phyloP scores from a whole-genome alignment of 2,888 invertebrate species.

The Idaea aversata region DNA sequence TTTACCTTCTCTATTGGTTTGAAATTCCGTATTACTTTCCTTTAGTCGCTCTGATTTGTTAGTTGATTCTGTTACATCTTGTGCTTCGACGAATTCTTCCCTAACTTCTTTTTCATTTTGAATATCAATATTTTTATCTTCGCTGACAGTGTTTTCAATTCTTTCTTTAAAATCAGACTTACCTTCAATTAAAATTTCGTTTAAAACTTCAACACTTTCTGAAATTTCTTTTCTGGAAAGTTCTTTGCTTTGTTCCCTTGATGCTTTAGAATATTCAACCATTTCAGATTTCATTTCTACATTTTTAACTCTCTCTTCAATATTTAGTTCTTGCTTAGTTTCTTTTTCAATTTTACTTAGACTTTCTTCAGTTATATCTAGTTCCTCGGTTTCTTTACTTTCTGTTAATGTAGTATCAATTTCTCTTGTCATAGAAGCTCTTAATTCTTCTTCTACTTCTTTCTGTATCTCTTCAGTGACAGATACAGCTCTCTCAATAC shows the following conservation, averaged over 20 bases:
- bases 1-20: slow-evolving; percentile 38
- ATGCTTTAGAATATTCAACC: background rate
- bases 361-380: background rate
- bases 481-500: slow-evolving; percentile 57
- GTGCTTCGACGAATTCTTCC: slow-evolving; percentile 18
- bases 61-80: background rate
- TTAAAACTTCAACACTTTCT: slow-evolving; percentile 16
- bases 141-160: slow-evolving; percentile 22
- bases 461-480: slow-evolving; percentile 58
- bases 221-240: slow-evolving; percentile 9
- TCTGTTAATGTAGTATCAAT: slow-evolving; percentile 12
- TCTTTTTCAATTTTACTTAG: background rate
- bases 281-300: background rate
- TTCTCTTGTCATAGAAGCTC: slow-evolving; percentile 20
- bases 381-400: background rate
- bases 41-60: slow-evolving; percentile 2
- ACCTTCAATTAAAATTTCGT: slow-evolving; percentile 15
- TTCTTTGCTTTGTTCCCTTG: background rate
- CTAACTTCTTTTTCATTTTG: slow-evolving; percentile 38
- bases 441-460: slow-evolving; percentile 49
- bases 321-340: background rate
- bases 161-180: slow-evolving; percentile 7
- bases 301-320: background rate
- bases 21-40: slow-evolving; percentile 5
- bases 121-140: slow-evolving; percentile 34